Evolutionary conservation across 2,797 vertebrate species (phyloP), one percentile per base, ranked within the genome.

Genomic region (Gambelia wislizenii): DNA sequence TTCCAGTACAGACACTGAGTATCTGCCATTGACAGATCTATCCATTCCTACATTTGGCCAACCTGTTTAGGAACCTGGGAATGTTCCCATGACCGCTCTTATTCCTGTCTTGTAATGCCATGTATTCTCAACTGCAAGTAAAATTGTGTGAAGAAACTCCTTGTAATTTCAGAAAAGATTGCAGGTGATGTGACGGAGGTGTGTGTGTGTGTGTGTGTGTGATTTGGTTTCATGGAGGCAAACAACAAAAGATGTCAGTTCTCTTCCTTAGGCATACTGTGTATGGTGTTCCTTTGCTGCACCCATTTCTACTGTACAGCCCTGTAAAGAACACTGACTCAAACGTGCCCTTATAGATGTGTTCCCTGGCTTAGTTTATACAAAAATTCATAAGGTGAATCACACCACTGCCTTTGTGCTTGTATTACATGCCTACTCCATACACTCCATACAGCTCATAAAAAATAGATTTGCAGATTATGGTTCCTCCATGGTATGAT

Each of bases 281-380:
- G 39, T 2, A 8, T 2, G 33, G 33, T 67, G 64, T 67, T 67
- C 64, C n/a, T 77, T 52, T 36, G 42, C 59, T 76, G 16, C 69
- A 2, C 10, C 69, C 30, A 18, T 56, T 76, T 0, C 8, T 52
- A 67, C 30, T 76, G 10, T n/a, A 7, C 80, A 22, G 27, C 9
- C 6, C 85, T 91, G 75, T 22, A 82, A 90, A 59, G 42, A 30
- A 33, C 27, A 56, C 70, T n/a, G 78, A 49, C 4, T 3, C 6
- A 89, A 27, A 33, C 16, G 9, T 64, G 14, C 75, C 76, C 80
- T 89, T 93, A 89, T 87, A 91, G 87, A 83, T 89, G 75, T 94
- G 89, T 89, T 93, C 94, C 78, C 42, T 89, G 89, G 94, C 86
- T 83, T 94, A 39, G 14, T 92, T 95, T 93, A 91, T 94, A 90